Base-by-base conservation (phyloP, 2,113 vertebrate genomes). In the Piprites chloris region DNA sequence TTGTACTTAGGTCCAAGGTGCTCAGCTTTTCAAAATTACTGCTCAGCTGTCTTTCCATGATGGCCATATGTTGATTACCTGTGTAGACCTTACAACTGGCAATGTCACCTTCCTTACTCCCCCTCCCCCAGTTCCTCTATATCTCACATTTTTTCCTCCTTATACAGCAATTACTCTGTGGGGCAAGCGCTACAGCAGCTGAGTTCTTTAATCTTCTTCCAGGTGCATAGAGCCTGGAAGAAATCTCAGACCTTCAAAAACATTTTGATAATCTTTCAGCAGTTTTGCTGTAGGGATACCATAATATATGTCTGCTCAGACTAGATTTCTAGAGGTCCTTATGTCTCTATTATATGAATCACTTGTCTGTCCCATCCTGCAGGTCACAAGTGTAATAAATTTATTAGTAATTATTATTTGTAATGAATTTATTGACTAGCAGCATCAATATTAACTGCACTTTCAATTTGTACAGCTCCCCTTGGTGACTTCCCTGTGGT, bases 121-220 rank as follows among this genome's bases (percentile, higher is more conserved):
- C 5, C 12, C 30, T 8, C 11, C 11, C 11, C 0, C 30, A 35
- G 0, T 76, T 94, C 83, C 30, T 59, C 47, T 47, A 3, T 33
- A 74, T 55, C 44, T 84, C 35, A 81, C 18, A 11, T 55, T 58
- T 94, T 85, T 84, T 12, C 33, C 35, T 77, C 68, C 33, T 75
- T 30, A 22, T 23, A 26, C 12, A 72, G 76, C 55, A 95, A 81
- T 92, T 89, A 71, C 9, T 59, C 39, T 37, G 33, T 63, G 53
- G 26, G 55, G 41, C 30, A 77, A 84, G 46, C 0, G 0, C 46
- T 62, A 27, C 1, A 92, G 55, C 27, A 84, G 76, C 27, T 12
- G 28, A 89, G 85, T 72, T 93, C 86, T 97, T 95, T 92, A 75
- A 95, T 93, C 86, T 74, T 84, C 89, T 84, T 95, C 91, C 94